phyloP scores from a whole-genome alignment of 2,888 invertebrate genomes.

The Mystacides longicornis region DNA sequence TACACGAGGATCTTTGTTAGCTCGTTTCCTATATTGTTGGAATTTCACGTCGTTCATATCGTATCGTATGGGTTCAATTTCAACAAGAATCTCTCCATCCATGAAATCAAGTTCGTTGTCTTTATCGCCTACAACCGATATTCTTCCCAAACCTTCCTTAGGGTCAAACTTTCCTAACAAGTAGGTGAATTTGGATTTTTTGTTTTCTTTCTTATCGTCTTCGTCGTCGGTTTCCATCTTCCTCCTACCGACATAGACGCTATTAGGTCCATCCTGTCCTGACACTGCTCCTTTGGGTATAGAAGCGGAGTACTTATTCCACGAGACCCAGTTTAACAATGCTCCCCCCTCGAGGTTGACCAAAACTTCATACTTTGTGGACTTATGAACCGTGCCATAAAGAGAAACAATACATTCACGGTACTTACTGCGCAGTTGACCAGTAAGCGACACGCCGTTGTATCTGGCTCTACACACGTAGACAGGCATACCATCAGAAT shows the following conservation, averaged over 20 bases:
- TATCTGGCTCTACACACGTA: constrained; percentile 69
- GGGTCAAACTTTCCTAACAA: constrained; percentile 66
- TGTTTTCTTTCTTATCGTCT: constrained; percentile 11
- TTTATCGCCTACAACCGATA: constrained; percentile 59
- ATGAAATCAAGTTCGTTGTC: constrained; percentile 41
- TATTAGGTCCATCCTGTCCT: constrained; percentile 38
- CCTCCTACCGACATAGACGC: constrained; percentile 43
- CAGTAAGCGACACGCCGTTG: constrained; percentile 67
- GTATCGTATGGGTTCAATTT: constrained; percentile 72
- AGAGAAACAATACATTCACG: constrained; percentile 58
- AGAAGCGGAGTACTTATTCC: constrained; percentile 57
- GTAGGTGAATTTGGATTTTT: constrained; percentile 41
- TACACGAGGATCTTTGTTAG: constrained; percentile 45
- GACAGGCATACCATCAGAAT: constrained; percentile 35
- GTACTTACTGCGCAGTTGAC: constrained; percentile 55
- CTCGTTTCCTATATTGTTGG: constrained; percentile 47
- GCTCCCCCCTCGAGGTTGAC: constrained; percentile 73
- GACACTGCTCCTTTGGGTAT: constrained; percentile 64
- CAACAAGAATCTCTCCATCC: constrained; percentile 68
- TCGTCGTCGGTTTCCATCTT: constrained; percentile 35
- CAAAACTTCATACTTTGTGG: constrained; percentile 61
- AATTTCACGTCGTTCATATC: constrained; percentile 62
- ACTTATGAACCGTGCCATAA: constrained; percentile 49
- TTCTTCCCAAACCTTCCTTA: constrained; percentile 57
- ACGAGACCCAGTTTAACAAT: constrained; percentile 67